phyloP scores from a whole-genome alignment of 2,113 vertebrate species.

The Malaclemys terrapin region DNA sequence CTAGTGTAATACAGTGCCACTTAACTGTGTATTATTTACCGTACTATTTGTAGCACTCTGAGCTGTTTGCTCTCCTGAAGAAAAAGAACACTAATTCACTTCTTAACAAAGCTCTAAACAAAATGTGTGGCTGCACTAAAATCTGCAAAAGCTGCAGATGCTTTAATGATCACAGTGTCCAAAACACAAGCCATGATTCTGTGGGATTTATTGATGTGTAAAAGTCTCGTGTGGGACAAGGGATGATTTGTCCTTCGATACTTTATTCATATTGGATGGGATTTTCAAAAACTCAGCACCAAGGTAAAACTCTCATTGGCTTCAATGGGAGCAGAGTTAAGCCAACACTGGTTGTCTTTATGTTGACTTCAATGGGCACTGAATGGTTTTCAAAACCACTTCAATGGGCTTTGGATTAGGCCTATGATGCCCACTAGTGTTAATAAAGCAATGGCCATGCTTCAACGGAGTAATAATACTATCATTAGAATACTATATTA shows the following conservation, averaged over 20 bases:
- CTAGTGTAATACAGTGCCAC: not conserved
- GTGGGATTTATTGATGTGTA: not conserved
- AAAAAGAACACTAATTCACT: not conserved
- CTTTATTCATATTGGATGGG: not conserved
- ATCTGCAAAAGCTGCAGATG: not conserved
- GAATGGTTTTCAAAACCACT: not conserved
- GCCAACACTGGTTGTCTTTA: not conserved
- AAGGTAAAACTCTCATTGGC: not conserved
- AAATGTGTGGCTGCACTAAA: not conserved
- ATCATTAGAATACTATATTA: not conserved
- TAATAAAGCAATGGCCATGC: not conserved
- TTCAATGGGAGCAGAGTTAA: not conserved
- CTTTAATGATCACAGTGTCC: not conserved
- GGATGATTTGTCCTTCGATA: not conserved
- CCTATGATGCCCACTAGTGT: accelerated
- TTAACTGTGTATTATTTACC: not conserved
- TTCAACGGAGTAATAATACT: not conserved
- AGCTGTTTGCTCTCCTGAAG: not conserved
- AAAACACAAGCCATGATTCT: not conserved
- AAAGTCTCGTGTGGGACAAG: not conserved
- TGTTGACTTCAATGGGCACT: not conserved
- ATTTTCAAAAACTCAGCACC: not conserved
- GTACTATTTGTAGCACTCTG: not conserved
- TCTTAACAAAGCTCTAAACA: not conserved
- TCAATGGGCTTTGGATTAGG: not conserved